Percentiles rank a stretch among this genome's conserved stretches.
These are phyloP conservation scores for Ophraella communa DNA, from an alignment of 2,888 invertebrate species.

Conservation along the genomic window DNA sequence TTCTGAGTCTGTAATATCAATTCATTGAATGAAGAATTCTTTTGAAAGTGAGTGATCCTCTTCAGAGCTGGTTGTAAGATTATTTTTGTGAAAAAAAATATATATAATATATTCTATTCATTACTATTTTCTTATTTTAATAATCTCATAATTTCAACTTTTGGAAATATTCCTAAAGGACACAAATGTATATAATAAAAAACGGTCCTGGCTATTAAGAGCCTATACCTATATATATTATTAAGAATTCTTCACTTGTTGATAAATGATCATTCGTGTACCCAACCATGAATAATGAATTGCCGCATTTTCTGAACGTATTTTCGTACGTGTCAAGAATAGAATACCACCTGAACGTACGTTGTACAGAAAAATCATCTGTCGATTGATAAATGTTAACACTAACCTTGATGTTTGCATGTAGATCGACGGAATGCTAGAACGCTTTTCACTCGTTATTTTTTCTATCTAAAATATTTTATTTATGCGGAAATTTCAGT, in stretches of 20 bases:
- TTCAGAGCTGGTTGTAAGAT: no score
- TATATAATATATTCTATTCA: no score
- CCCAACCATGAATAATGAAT: slow-evolving; percentile 34
- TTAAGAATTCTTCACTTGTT: slow-evolving; percentile 30
- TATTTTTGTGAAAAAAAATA: no score
- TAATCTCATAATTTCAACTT: not conserved
- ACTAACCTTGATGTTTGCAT: not conserved
- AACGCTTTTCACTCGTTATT: no score
- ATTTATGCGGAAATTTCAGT: no score
- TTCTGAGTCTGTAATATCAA: no score
- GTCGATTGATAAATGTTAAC: slow-evolving; percentile 22
- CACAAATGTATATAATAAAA: not conserved
- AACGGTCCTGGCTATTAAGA: slow-evolving; percentile 2
- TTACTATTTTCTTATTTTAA: not conserved
- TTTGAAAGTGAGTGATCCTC: no score
- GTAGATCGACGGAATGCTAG: slow-evolving; percentile 4
- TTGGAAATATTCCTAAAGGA: not conserved
- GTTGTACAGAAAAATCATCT: slow-evolving; percentile 22
- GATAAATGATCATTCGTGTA: slow-evolving; percentile 33
- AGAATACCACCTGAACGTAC: slow-evolving; percentile 28
- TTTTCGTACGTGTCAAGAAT: slow-evolving; percentile 31
- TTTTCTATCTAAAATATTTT: no score
- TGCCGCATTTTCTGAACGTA: slow-evolving; percentile 32
- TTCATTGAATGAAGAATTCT: no score
- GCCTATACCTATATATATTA: no score